Percentiles rank a stretch among this genome's conserved stretches.
Conservation (phyloP, 2,113 vertebrate species). For the Cavia aperea region DNA sequence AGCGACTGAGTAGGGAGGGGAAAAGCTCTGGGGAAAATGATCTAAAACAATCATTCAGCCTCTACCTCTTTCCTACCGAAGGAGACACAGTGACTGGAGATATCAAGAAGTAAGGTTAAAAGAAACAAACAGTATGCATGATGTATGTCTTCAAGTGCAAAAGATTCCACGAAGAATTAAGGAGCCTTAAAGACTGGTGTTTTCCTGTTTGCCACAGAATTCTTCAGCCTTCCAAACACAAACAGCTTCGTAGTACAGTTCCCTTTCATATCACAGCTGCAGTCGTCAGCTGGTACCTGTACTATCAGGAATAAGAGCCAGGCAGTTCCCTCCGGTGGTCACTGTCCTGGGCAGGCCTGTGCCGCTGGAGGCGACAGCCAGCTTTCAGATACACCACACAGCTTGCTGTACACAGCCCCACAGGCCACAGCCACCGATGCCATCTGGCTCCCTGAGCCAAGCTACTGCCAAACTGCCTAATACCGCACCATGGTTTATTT, state of each 20-base stretch:
- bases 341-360: background rate
- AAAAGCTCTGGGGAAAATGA: background rate
- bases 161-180: background rate
- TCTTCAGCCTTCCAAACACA: slow-evolving; percentile 33
- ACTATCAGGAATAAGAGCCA: background rate
- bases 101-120: background rate
- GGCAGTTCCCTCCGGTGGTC: background rate
- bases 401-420: background rate
- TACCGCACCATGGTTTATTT: background rate
- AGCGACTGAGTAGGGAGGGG: background rate
- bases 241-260: slow-evolving; percentile 20
- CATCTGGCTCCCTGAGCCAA: background rate
- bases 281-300: background rate
- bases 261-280: background rate
- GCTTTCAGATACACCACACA: background rate
- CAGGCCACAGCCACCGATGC: background rate
- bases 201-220: slow-evolving; percentile 31
- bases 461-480: background rate
- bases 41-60: background rate
- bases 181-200: slow-evolving; percentile 22
- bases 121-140: background rate
- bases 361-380: accelerated
- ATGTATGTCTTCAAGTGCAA: background rate
- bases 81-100: background rate
- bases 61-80: background rate